Base-by-base conservation (phyloP, 2,888 invertebrate genomes). In the Acleris cristana region DNA sequence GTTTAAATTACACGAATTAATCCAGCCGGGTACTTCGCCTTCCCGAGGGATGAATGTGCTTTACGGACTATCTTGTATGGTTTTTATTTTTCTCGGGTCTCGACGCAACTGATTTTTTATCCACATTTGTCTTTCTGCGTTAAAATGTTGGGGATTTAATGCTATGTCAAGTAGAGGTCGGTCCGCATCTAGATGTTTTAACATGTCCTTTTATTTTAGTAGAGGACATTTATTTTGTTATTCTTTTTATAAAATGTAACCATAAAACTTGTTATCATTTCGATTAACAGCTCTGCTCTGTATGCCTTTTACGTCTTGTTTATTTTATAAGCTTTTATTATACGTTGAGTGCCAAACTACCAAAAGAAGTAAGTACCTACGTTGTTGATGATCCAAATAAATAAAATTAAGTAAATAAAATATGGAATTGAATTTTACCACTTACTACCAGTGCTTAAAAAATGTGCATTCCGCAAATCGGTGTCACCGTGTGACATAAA, bases 1-100 rank as follows among this genome's bases (percentile, higher is more conserved):
- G 86, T 86, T 86, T 86, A 85, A 88, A 89, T 90, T 88, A 88
- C 88, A 85, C 81, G 84, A 90, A 89, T 88, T 87, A 88, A 88
- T 88, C 85, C 86, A 77, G 78, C 76, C 82, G 82, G 81, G 75
- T 79, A 79, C 79, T 79, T 74, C 72, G 76, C 77, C 69, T 73
- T 85, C 82, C 80, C 81, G 65, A 58, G 83, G 81, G 84, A 83
- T 81, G 74, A 80, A 80, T 83, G 80, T 78, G 80, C 79, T 83
- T 77, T 72, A 69, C 69, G 58, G 71, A 69, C 62, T 68, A 58
- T 58, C 67, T 67, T 67, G 54, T 67, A 63, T 63, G 66, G 53
- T 67, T 67, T 67, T 67, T 67, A 67, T 67, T 67, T 67, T 63
- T 67, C 67, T 58, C 49, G 57, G 57, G 65, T 68, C 69, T 54